A percentile compares a stretch with the other conserved stretches of the same genome.
phyloP scores from a whole-genome alignment of 23 tunicate species.

The Corella eumyota region DNA sequence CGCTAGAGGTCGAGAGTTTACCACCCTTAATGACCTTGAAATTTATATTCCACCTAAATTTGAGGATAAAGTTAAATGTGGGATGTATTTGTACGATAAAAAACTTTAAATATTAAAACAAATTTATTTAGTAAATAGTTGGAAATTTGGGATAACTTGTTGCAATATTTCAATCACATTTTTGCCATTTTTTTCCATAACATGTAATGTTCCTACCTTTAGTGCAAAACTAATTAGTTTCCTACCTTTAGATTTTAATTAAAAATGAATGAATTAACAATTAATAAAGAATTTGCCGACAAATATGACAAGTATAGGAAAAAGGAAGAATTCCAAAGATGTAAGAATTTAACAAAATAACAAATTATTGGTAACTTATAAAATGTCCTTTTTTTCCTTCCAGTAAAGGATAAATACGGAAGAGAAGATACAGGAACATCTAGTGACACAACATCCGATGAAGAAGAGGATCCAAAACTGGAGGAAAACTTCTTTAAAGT shows the following conservation, averaged over 20 bases:
- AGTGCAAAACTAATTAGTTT: background rate
- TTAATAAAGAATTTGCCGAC: conserved; percentile 63
- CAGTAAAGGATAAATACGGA: conserved; percentile 63
- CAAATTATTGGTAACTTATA: background rate
- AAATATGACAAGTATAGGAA: conserved; percentile 62
- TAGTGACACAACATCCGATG: conserved; percentile 57
- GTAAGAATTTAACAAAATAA: no score
- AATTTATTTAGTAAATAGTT: background rate
- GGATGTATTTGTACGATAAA: conserved; percentile 25
- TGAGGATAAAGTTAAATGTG: conserved; percentile 1
- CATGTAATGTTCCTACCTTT: background rate
- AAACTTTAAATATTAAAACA: background rate
- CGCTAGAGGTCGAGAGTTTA: background rate
- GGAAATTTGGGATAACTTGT: background rate
- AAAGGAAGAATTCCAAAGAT: conserved; percentile 67
- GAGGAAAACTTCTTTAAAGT: conserved; percentile 55
- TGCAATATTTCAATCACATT: no score
- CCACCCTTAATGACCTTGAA: conserved; percentile 31
- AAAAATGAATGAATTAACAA: conserved; percentile 39
- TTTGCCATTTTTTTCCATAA: background rate
- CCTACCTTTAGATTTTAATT: no score
- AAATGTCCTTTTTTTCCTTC: background rate
- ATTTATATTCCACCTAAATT: conserved; percentile 44
- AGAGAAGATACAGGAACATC: conserved; percentile 14
- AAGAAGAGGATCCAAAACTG: conserved; percentile 50